Base-by-base conservation (phyloP, 1,140 invertebrate species). In the Nilaparvata lugens region DNA sequence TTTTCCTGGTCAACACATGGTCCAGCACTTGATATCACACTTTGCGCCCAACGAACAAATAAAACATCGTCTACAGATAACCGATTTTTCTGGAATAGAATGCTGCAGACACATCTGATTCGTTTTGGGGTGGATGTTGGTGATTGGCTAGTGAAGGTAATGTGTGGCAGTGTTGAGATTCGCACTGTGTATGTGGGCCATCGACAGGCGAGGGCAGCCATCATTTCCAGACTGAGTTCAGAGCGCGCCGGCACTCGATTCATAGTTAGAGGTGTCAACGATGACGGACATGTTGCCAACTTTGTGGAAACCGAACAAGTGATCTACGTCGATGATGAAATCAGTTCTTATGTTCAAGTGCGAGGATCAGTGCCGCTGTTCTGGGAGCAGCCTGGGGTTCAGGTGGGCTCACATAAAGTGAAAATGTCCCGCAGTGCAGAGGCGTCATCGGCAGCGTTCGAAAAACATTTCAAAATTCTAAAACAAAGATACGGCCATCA, bases 291-390 rank as follows among this genome's bases (percentile, higher is more conserved):
- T 79, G 97, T 99, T 35, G 97, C 97, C 2, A 99, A 99, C 80
- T 99, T 99, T 82, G 95, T 98, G 9, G 97, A 99, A 82, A 99
- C 96, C 0, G 97, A 99, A 76, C 97, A 99, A 78, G 84, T 91
- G 0, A 91, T 96, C 62, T 93, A 86, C 70, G 78, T 98, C 65
- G 94, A 98, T 72, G 86, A 90, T 67, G 88, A 90, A 69, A 79
- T 90, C 1, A 82, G 87, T 4, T 91, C 89, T 11, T 91, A 87
- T 70, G 72, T 93, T 4, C 90, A 93, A 74, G 97, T 93, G 0
- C 81, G 97, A 66, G 97, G 97, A 0, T 98, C 95, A 0, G 94
- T 99, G 6, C 96, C 96, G 3, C 74, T 99, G 9, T 99, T 99
- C 76, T 99, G 96, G 94, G 97, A 99, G 74, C 97, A 99, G 71